phyloP scores from a whole-genome alignment of 2,888 invertebrate species.

The Diloba caeruleocephala region DNA sequence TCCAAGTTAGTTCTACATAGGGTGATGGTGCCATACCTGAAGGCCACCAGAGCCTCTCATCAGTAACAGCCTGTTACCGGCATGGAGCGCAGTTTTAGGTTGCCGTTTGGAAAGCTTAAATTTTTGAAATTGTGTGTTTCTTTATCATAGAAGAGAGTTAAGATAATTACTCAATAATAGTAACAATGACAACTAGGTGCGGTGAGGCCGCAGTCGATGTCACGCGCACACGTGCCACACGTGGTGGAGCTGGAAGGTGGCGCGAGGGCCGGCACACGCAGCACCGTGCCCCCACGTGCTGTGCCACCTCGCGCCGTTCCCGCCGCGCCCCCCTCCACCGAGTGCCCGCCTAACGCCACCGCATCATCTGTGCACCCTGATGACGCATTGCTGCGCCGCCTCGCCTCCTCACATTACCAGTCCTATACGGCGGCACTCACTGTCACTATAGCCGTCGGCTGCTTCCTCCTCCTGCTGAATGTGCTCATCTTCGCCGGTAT shows the following conservation, averaged over 20 bases:
- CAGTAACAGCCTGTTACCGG: no score
- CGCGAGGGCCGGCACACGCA: constrained; percentile 71
- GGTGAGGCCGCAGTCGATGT: constrained; percentile 93
- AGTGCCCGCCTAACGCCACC: constrained; percentile 92
- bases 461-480: constrained; percentile 94
- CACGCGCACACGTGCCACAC: constrained; percentile 90
- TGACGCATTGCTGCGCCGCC: constrained; percentile 92
- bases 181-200: constrained; percentile 87
- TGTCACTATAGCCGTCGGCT: constrained; percentile 96
- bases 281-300: constrained; percentile 82
- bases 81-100: no score
- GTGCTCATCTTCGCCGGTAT: constrained; percentile 96
- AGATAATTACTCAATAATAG: no score
- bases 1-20: no score
- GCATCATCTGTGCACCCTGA: constrained; percentile 85
- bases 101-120: no score
- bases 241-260: constrained; percentile 77
- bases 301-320: constrained; percentile 80
- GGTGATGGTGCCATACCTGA: no score
- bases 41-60: no score
- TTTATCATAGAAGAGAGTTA: no score
- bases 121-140: no score
- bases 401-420: constrained; percentile 95
- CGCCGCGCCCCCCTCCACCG: constrained; percentile 90
- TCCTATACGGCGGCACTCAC: constrained; percentile 96